Base-by-base conservation (phyloP, 2,113 vertebrate genomes). In the Nestor notabilis region DNA sequence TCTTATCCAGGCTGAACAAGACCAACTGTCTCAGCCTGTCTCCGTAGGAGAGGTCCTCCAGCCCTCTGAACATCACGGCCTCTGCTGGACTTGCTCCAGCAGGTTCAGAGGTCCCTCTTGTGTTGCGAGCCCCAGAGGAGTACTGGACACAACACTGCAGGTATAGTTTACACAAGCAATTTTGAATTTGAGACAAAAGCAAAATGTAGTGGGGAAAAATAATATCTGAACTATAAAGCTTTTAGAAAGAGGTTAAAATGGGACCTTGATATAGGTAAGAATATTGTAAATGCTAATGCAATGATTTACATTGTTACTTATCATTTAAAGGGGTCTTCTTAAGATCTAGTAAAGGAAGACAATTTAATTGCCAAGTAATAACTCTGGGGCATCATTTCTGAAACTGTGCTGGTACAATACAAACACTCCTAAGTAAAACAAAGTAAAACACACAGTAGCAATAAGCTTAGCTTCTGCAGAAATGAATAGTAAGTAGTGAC, bases 391-490 rank as follows among this genome's bases (percentile, higher is more conserved):
- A 19, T 27, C 1, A 44, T 76, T 80, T 82, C 44, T 56, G 29
- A 76, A 68, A 65, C 66, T 4, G 16, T 29, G 31, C 14, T 7
- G n/a, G 24, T 24, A 18, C 35, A 18, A 31, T n/a, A 46, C 10
- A 58, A 79, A 64, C 12, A 18, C 16, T 46, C 5, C 24, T 5
- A 20, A 64, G n/a, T 64, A 10, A n/a, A 79, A 61, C 80, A 24
- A 58, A 23, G 20, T 20, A n/a, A 58, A 70, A 65, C 81, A 13
- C 1, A 6, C 4, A 5, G n/a, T 2, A 33, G 31, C 2, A 0
- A 46, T 13, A 5, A 14, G 13, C 16, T 60, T 35, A 10, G 10
- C 39, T 82, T 55, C 56, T 83, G 44, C 47, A 75, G 60, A 63
- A 71, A 7, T 29, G 13, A 28, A 19, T 37, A 41, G 21, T 16